These are phyloP conservation scores for Drosophila suboccidentalis DNA, from an alignment of 2,888 invertebrate species.

Conservation along the genomic window DNA sequence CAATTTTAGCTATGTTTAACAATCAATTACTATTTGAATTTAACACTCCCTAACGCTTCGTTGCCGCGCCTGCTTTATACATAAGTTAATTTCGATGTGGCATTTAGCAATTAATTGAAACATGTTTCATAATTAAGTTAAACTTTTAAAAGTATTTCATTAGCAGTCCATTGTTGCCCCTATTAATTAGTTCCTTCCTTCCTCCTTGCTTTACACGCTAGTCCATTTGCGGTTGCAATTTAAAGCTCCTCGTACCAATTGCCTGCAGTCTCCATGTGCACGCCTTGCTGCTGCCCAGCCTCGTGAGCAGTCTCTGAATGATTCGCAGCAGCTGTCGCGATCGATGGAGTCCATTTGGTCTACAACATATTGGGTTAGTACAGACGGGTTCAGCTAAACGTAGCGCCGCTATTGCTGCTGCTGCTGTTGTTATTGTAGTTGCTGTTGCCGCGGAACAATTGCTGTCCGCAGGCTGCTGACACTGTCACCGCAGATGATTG, in stretches of 20 bases:
- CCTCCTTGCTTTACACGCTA: constrained; percentile 42
- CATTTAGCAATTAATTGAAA: constrained; percentile 77
- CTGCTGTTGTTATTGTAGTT: constrained; percentile 3
- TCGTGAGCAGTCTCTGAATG: constrained; percentile 39
- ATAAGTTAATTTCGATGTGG: constrained; percentile 76
- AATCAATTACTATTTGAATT: constrained; percentile 76
- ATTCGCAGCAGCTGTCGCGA: constrained; percentile 49
- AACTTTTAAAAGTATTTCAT: constrained; percentile 75
- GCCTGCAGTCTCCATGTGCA: constrained; percentile 40
- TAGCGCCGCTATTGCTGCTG: background rate
- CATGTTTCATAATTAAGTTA: constrained; percentile 63
- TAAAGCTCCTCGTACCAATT: constrained; percentile 37
- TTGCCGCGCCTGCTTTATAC: constrained; percentile 50
- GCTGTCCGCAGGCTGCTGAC: constrained; percentile 40
- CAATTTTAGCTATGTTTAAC: constrained; percentile 77
- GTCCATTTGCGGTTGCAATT: constrained; percentile 24
- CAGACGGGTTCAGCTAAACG: constrained; percentile 19
- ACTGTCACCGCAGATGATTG: constrained; percentile 86
- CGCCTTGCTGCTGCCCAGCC: constrained; percentile 50
- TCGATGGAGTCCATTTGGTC: constrained; percentile 30
- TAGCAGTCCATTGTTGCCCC: constrained; percentile 79
- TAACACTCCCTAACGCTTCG: constrained; percentile 42
- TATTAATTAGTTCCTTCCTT: constrained; percentile 55
- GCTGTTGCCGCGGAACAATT: constrained; percentile 14
- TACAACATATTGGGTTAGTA: constrained; percentile 19